Percentiles rank a stretch among this genome's conserved stretches.
Evolutionary conservation across 1,140 invertebrate genomes (phyloP).

Genomic region (Tetramorium alpestre): DNA sequence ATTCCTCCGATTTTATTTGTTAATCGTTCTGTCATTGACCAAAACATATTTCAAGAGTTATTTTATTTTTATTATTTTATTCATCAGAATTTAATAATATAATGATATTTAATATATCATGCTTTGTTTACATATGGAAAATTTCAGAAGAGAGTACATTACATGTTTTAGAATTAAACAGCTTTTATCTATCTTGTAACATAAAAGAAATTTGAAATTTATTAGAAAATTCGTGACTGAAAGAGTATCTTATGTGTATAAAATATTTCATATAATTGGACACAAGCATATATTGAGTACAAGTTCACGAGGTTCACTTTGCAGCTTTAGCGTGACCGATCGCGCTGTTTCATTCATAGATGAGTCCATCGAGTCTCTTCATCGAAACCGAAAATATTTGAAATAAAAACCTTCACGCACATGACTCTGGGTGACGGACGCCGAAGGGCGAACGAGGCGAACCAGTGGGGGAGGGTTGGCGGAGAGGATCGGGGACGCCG

Average conservation of each 20-base stretch:
- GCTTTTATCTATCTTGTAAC: not conserved
- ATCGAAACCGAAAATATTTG: conserved; percentile 50
- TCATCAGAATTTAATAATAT: not conserved
- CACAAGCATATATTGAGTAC: not conserved
- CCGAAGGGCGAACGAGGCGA: conserved; percentile 18
- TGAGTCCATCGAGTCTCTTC: conserved; percentile 34
- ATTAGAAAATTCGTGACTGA: not conserved
- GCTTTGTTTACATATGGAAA: not conserved
- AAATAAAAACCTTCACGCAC: conserved; percentile 49
- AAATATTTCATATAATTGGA: not conserved
- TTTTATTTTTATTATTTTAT: not conserved
- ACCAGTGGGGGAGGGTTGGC: not conserved
- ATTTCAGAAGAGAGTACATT: not conserved
- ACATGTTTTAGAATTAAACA: not conserved
- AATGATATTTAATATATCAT: too few species aligned
- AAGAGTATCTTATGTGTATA: not conserved
- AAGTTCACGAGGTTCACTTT: not conserved
- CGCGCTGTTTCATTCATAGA: conserved; percentile 44
- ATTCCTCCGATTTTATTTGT: not conserved
- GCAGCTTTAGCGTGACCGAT: conserved; percentile 19
- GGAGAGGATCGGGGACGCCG: not conserved
- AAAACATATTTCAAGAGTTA: not conserved
- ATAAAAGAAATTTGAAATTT: not conserved
- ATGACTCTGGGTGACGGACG: conserved; percentile 39
- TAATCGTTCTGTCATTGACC: not conserved